Base-by-base conservation (phyloP, 2,797 vertebrate species). In the Trachops cirrhosus region DNA sequence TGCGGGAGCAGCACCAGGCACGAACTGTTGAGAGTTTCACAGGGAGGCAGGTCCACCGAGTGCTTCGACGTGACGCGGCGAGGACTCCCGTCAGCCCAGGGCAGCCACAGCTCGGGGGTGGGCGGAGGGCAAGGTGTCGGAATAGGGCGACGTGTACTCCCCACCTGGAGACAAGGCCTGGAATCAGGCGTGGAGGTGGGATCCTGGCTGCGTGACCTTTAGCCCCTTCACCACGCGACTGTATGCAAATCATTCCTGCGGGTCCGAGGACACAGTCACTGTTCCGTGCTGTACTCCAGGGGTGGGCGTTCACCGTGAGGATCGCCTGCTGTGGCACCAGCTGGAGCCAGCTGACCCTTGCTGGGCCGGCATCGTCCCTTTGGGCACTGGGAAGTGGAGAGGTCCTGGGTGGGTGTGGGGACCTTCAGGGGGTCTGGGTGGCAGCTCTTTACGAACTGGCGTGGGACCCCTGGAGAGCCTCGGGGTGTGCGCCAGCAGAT, bases 231-330 rank as follows among this genome's bases (percentile, higher is more conserved):
- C 74, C 7, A 0, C 2, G 8, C 32, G 12, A 11, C 2, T 1
- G 29, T 32, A 6, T 9, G 16, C 22, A 19, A 19, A 48, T 50
- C 32, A 24, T 19, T 74, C 54, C 62, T 2, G 37, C 34, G 29
- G 9, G n/a, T 39, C 37, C 6, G 0, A 5, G 19, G 64, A 75
- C 41, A 59, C 2, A 3, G 46, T 0, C 16, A 9, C 50, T 1
- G 0, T 2, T 2, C 14, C 22, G 12, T 2, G 2, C 14, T 26
- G 12, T 0, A 29, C 52, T 67, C 48, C 18, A 0, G n/a, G 21
- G 32, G 4, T 5, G 6, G 48, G 50, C 2, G 11, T 24, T 46
- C 15, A 5, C 41, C 32, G 0, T 29, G 14, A 16, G 3, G 19
- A 77, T 21, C 18, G 26, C n/a, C 34, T 21, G 21, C 39, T 10